A percentile compares a stretch with the other conserved stretches of the same genome.
These are phyloP conservation scores for Monochamus alternatus DNA, from an alignment of 2,888 invertebrate genomes.

Conservation along the genomic window DNA sequence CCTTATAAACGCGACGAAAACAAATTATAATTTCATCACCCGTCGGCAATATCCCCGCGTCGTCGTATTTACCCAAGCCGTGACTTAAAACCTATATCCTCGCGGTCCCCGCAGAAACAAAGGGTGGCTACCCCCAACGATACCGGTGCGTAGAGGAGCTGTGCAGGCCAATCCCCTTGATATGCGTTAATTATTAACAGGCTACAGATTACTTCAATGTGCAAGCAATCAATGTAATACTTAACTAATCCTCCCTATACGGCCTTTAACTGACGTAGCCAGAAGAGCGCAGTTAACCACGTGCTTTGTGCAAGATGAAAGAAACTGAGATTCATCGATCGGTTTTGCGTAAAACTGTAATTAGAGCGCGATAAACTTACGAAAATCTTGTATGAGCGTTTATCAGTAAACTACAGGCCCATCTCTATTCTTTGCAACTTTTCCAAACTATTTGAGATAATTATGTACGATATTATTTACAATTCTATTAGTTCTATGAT, in stretches of 20 bases:
- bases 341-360: background rate
- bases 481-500: no score
- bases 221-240: slow-evolving; percentile 58
- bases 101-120: slow-evolving; percentile 40
- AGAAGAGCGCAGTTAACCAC: slow-evolving; percentile 17
- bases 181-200: slow-evolving; percentile 65
- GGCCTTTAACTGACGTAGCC: slow-evolving; percentile 23
- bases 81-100: slow-evolving; percentile 40
- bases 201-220: slow-evolving; percentile 61
- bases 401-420: no score
- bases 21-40: slow-evolving; percentile 37
- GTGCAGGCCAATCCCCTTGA: slow-evolving; percentile 43
- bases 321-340: slow-evolving; percentile 19
- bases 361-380: no score
- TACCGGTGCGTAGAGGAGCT: slow-evolving; percentile 31
- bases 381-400: no score
- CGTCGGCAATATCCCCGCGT: slow-evolving; percentile 29
- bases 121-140: slow-evolving; percentile 46
- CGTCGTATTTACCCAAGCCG: slow-evolving; percentile 19
- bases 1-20: background rate
- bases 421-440: no score
- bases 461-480: no score
- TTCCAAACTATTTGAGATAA: no score
- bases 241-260: slow-evolving; percentile 47
- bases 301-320: slow-evolving; percentile 18